Evolutionary conservation across 2,113 vertebrate species (phyloP).

Genomic region (Pseudopipra pipra): DNA sequence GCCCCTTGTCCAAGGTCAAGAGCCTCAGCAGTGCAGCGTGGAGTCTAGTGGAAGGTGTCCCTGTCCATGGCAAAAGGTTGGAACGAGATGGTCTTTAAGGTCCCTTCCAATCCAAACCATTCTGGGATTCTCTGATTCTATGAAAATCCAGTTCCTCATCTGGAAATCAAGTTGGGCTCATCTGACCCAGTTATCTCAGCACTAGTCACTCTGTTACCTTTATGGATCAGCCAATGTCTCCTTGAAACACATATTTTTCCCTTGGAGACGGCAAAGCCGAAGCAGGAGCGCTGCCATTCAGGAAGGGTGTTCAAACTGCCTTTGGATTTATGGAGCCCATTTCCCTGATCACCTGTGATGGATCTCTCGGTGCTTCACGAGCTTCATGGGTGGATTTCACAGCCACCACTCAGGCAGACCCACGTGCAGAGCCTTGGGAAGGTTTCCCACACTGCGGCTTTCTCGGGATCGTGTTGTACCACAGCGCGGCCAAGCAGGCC

Average conservation of each 20-base stretch:
- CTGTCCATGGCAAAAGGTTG: background rate
- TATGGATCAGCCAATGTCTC: background rate
- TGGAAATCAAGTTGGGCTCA: background rate
- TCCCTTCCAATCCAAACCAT: background rate
- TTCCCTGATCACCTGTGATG: background rate
- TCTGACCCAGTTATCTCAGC: background rate
- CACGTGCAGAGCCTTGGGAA: background rate
- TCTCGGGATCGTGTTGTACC: rapidly evolving
- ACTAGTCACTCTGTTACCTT: background rate
- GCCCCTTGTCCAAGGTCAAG: background rate
- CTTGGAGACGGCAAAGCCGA: background rate
- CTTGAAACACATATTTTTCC: background rate
- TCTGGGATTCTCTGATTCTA: background rate
- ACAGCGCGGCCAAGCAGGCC: rapidly evolving
- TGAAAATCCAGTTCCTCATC: background rate
- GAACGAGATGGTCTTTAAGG: background rate
- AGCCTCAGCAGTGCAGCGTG: background rate
- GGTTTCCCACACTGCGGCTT: background rate
- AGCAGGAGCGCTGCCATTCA: background rate
- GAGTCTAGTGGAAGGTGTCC: background rate
- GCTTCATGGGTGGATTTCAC: background rate
- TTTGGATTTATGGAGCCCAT: background rate
- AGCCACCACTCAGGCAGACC: rapidly evolving
- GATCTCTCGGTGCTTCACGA: background rate
- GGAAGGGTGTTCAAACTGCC: background rate